phyloP scores from a whole-genome alignment of 2,113 vertebrate genomes.

The Blennius ocellaris region DNA sequence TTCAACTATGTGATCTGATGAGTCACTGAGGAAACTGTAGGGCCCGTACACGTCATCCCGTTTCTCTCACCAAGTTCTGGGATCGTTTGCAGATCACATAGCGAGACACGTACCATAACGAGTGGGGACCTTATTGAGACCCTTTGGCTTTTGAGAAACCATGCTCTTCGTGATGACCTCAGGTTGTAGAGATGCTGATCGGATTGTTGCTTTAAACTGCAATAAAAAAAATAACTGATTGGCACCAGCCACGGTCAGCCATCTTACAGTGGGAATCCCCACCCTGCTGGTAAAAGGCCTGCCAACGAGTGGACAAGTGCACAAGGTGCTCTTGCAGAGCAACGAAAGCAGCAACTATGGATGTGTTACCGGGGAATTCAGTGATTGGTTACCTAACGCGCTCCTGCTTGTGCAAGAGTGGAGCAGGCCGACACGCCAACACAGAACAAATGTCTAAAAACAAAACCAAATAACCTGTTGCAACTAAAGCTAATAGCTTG shows the following conservation, averaged over 20 bases:
- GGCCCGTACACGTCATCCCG: too few relatives aligned
- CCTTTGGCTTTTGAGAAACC: constrained; percentile 22
- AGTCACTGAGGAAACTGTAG: too few relatives aligned
- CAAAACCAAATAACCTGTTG: constrained; percentile 22
- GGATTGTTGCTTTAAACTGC: constrained; percentile 28
- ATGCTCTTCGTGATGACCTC: not conserved
- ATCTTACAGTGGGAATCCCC: constrained; percentile 26
- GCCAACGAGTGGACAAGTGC: constrained; percentile 30
- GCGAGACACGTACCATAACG: too few relatives aligned
- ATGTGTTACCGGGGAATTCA: constrained; percentile 55
- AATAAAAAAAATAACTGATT: constrained; percentile 19
- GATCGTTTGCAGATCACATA: too few relatives aligned
- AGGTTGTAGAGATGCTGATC: constrained; percentile 33
- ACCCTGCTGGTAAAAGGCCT: constrained; percentile 47
- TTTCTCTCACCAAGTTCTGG: too few relatives aligned
- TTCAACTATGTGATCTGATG: too few relatives aligned
- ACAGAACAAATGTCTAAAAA: constrained; percentile 51
- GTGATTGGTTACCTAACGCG: constrained; percentile 57
- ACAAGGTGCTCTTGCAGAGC: constrained; percentile 37
- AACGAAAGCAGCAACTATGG: constrained; percentile 42
- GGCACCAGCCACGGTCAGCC: constrained; percentile 33
- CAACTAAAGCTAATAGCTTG: constrained; percentile 44
- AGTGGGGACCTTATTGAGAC: not conserved
- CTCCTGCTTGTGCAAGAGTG: constrained; percentile 47
- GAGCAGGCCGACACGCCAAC: constrained; percentile 54